Evolutionary conservation across 92 coral and sea anemone species (phyloP).

Genomic region (Muricea muricata): DNA sequence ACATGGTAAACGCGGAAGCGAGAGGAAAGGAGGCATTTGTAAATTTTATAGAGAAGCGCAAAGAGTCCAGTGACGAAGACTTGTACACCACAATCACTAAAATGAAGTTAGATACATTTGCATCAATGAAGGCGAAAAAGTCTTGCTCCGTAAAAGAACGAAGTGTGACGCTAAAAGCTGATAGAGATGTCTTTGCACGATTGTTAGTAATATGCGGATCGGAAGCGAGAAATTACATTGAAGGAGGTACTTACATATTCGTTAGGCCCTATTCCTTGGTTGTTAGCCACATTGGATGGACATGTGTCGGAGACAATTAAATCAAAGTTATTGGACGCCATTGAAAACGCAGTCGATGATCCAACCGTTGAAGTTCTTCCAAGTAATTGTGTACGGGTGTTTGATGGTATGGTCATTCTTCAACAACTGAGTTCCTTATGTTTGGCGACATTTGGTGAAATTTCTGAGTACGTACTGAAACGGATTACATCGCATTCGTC

Average conservation of each 20-base stretch:
- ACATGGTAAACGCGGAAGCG: constrained; percentile 9
- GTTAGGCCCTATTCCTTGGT: constrained; percentile 32
- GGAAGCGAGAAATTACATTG: constrained; percentile 18
- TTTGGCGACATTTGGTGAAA: constrained; percentile 27
- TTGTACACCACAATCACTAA: constrained; percentile 12
- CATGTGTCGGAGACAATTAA: background rate
- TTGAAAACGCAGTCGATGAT: constrained; percentile 20
- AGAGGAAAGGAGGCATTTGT: constrained; percentile 17
- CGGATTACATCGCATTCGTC: background rate
- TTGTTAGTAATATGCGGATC: constrained; percentile 12
- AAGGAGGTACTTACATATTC: constrained; percentile 13
- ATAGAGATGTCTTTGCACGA: constrained; percentile 33
- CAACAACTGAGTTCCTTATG: background rate
- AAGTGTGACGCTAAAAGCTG: constrained; percentile 23
- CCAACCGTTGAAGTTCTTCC: constrained; percentile 12
- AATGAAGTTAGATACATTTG: constrained; percentile 25
- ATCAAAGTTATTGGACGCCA: constrained; percentile 21
- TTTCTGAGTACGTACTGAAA: background rate
- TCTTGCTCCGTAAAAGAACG: background rate
- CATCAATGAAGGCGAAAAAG: background rate
- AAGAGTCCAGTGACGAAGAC: constrained; percentile 7
- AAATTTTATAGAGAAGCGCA: constrained; percentile 2
- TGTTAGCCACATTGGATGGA: constrained; percentile 21
- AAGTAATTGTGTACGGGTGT: constrained; percentile 17
- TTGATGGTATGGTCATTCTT: constrained; percentile 35